Evolutionary conservation across 2,888 invertebrate genomes (phyloP), one percentile per base, ranked within the genome.

Genomic region (Epistrophe eligans): DNA sequence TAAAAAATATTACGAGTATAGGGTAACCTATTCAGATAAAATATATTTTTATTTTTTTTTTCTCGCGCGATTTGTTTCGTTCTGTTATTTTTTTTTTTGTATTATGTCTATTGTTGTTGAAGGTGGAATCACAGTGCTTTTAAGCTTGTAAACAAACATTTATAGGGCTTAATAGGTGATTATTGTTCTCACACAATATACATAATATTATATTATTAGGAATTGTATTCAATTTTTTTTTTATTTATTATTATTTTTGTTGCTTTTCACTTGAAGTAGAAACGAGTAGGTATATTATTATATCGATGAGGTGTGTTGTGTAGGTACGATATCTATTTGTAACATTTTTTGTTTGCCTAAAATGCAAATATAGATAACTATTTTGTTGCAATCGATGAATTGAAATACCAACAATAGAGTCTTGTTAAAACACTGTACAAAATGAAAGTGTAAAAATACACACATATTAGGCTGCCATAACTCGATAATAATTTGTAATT

Each of bases 101-200:
- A 19, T 50, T 50, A 2, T 17, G 38, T 52, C 8, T 24, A 13
- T 19, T 57, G 64, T 48, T 57, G 32, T 64, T 48, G 28, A 57
- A 60, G 77, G 45, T 83, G 72, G 70, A 50, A 52, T 38, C 67
- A 52, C 17, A 66, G 35, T 48, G 66, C 60, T 50, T 66, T 79
- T 64, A 45, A 48, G 71, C 64, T 66, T 79, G 76, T 80, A 84
- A 84, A 60, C 73, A 66, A 24, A 40, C 66, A 60, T 80, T 84
- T 67, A 77, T 72, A 72, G 72, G 71, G 55, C 72, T 80, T 77
- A 76, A 84, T 77, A 72, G 72, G 58, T 76, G 76, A 72, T 84
- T 84, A 80, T 67, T 77, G 72, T 28, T 17, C 43, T 62, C 62
- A 62, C 62, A 50, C 55, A 24, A 24, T 24, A 24, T 24, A 24